Evolutionary conservation across 2,797 vertebrate genomes (phyloP).

Genomic region (Cyprinodon diabolis): DNA sequence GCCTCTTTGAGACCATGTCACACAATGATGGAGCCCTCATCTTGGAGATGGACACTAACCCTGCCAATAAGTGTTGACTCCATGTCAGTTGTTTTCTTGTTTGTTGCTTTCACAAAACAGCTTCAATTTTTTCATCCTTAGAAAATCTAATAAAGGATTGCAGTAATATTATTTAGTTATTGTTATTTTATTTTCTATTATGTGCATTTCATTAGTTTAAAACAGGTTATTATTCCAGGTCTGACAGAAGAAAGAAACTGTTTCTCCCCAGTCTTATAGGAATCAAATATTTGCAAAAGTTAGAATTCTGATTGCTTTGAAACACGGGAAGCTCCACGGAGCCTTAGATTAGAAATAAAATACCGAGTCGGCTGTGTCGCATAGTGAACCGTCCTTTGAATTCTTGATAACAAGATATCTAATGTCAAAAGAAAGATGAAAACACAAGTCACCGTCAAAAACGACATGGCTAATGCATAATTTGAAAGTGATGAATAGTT

Average conservation of each 20-base stretch:
- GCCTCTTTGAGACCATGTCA: too few species aligned
- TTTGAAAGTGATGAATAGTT: constrained; percentile 26
- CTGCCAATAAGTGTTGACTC: too few species aligned
- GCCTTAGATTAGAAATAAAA: not conserved
- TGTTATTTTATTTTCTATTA: too few species aligned
- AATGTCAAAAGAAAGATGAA: constrained; percentile 22
- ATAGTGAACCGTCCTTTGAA: constrained; percentile 12
- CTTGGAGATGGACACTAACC: too few species aligned
- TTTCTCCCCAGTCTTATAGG: not conserved
- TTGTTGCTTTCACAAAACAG: not conserved
- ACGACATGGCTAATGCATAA: constrained; percentile 13
- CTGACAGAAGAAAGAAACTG: not conserved
- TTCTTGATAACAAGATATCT: constrained; percentile 9
- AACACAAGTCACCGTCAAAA: constrained; percentile 2
- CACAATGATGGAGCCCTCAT: too few species aligned
- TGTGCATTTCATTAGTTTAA: too few species aligned
- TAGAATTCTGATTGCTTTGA: constrained; percentile 1
- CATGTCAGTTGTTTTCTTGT: not conserved
- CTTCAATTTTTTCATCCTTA: not conserved
- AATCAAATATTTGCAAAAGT: not conserved
- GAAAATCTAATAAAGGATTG: too few species aligned
- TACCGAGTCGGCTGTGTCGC: not conserved
- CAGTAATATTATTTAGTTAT: too few species aligned
- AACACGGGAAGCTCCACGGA: constrained; percentile 1
- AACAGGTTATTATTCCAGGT: not conserved